Evolutionary conservation across 2,113 vertebrate genomes (phyloP).

Genomic region (Vombatus ursinus): DNA sequence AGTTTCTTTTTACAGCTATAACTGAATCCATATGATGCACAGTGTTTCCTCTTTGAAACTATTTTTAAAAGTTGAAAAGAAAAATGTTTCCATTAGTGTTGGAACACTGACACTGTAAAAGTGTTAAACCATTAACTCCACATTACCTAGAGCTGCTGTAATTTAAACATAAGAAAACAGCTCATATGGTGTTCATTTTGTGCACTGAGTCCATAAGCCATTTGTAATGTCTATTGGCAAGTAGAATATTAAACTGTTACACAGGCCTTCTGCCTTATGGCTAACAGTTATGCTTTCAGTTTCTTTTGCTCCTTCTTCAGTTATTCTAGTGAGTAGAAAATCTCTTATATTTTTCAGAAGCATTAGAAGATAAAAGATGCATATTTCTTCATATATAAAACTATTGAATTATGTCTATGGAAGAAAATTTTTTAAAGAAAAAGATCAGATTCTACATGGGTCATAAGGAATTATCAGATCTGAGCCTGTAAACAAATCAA

Average conservation of each 20-base stretch:
- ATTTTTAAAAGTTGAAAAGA: conserved; percentile 60
- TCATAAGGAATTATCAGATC: not conserved
- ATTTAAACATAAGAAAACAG: conserved; percentile 68
- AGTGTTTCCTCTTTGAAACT: conserved; percentile 61
- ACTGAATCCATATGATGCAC: conserved; percentile 31
- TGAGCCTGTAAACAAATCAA: not conserved
- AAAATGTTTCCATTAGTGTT: conserved; percentile 74
- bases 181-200: conserved; percentile 2
- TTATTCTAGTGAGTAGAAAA: not conserved
- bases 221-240: conserved; percentile 33
- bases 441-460: not conserved
- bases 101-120: conserved; percentile 60
- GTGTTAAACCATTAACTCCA: conserved; percentile 69
- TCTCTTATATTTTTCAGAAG: not conserved
- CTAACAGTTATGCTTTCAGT: not conserved
- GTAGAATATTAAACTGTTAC: not conserved
- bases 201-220: conserved; percentile 13
- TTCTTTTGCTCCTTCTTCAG: not conserved
- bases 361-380: not conserved
- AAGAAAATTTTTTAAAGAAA: not conserved
- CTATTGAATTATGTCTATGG: not conserved
- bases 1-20: not conserved
- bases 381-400: not conserved
- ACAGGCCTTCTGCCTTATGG: not conserved
- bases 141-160: conserved; percentile 70